Percentiles rank a stretch among this genome's conserved stretches.
These are phyloP conservation scores for Phyllostomus discolor DNA, from an alignment of 2,113 vertebrate genomes.

Conservation along the genomic window DNA sequence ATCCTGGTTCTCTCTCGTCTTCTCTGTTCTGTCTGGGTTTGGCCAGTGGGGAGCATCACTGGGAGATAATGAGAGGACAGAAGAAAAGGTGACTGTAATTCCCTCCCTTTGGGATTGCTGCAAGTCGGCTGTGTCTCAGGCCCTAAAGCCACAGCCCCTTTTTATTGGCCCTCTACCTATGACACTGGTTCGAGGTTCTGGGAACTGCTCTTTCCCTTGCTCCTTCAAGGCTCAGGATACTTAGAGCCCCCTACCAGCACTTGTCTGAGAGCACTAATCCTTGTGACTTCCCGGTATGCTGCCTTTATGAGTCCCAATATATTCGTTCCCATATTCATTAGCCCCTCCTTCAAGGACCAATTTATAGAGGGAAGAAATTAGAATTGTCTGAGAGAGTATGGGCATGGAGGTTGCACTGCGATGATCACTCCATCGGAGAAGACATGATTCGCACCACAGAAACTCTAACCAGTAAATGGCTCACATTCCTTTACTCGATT, in stretches of 20 bases:
- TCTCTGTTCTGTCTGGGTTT: background rate
- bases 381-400: background rate
- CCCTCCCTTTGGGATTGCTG: background rate
- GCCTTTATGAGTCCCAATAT: background rate
- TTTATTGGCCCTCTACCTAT: background rate
- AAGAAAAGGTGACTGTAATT: background rate
- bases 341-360: background rate
- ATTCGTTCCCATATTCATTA: background rate
- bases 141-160: background rate
- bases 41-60: background rate
- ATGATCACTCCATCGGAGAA: background rate
- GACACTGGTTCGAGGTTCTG: background rate
- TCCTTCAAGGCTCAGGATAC: background rate
- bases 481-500: background rate
- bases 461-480: background rate
- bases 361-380: background rate
- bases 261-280: background rate
- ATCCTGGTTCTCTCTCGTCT: background rate
- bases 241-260: background rate
- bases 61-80: background rate
- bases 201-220: background rate
- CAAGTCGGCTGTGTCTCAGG: background rate
- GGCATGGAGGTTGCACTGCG: background rate
- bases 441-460: background rate
- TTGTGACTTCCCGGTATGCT: background rate